Evolutionary conservation across 2,888 invertebrate species (phyloP), one percentile per base, ranked within the genome.

Genomic region (Pharmacophagus antenor): DNA sequence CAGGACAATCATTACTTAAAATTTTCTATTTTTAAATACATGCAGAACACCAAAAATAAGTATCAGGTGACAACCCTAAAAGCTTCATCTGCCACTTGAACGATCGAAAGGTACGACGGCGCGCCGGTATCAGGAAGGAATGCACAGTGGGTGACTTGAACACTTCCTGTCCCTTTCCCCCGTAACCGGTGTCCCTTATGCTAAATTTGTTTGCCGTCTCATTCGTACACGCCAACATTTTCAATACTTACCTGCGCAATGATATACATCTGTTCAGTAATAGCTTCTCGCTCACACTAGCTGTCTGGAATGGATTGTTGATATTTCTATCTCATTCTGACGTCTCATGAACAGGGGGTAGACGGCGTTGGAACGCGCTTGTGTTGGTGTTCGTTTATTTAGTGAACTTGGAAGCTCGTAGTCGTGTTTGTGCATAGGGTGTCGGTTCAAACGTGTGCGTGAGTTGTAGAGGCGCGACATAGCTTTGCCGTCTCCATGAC

Each of bases 11-110:
- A n/a, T n/a, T n/a, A n/a, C n/a, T n/a, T n/a, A n/a, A n/a, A n/a
- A n/a, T n/a, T n/a, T n/a, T n/a, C 7, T 25, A 25, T 25, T 25
- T 25, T 25, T 25, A n/a, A n/a, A n/a, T n/a, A n/a, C n/a, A n/a
- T n/a, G n/a, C n/a, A n/a, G n/a, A n/a, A n/a, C n/a, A n/a, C n/a
- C n/a, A 59, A 58, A 46, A 46, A 51, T 20, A 73, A 70, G 70
- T 70, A 78, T 74, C 72, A 78, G 67, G 78, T 83, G 87, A 79
- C 84, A 88, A 73, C 90, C 90, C 90, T 90, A 81, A 86, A 85
- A 84, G 86, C 86, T 88, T 89, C 89, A 90, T 89, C 90, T 88
- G 89, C 89, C 89, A 90, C 89, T 90, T 88, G 89, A 90, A 85
- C 89, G 90, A 89, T 90, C 89, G 90, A 90, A 90, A 89, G 90